Conservation (phyloP, 1,140 invertebrate genomes). For the Drosophila melanica region DNA sequence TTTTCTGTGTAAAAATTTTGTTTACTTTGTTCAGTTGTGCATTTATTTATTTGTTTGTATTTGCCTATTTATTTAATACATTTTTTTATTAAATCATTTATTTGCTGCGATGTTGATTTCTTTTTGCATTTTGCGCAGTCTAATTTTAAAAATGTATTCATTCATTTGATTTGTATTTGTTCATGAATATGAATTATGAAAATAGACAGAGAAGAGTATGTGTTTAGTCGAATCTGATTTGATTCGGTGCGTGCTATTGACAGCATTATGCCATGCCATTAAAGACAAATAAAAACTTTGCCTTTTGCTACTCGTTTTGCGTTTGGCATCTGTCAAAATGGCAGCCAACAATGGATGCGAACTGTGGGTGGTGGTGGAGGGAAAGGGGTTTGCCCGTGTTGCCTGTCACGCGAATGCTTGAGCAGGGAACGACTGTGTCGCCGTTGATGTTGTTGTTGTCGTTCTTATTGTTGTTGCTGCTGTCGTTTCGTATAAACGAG, state of each 20-base stretch:
- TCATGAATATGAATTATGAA: too few relatives aligned
- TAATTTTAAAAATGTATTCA: too few relatives aligned
- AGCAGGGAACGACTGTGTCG: slow-evolving; percentile 61
- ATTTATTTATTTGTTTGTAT: too few relatives aligned
- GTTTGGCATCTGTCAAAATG: slow-evolving; percentile 77
- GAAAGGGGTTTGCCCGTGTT: slow-evolving; percentile 5
- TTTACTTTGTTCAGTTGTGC: too few relatives aligned
- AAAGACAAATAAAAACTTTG: slow-evolving; percentile 72
- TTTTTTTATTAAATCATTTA: too few relatives aligned
- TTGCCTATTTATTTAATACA: too few relatives aligned
- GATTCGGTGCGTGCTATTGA: slow-evolving; percentile 36
- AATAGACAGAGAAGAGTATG: background rate
- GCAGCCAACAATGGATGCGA: slow-evolving; percentile 28
- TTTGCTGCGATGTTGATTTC: too few relatives aligned
- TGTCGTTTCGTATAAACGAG: too few relatives aligned
- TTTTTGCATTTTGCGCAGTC: too few relatives aligned
- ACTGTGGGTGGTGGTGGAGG: background rate
- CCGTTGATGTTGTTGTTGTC: slow-evolving; percentile 19
- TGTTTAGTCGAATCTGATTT: slow-evolving; percentile 5
- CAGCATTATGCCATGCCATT: slow-evolving; percentile 56
- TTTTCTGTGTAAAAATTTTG: too few relatives aligned
- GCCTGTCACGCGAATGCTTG: slow-evolving; percentile 69
- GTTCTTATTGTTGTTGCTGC: too few relatives aligned
- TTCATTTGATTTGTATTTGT: too few relatives aligned
- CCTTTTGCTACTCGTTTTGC: slow-evolving; percentile 69